phyloP scores from a whole-genome alignment of 2,113 vertebrate genomes.

The Cheilinus undulatus region DNA sequence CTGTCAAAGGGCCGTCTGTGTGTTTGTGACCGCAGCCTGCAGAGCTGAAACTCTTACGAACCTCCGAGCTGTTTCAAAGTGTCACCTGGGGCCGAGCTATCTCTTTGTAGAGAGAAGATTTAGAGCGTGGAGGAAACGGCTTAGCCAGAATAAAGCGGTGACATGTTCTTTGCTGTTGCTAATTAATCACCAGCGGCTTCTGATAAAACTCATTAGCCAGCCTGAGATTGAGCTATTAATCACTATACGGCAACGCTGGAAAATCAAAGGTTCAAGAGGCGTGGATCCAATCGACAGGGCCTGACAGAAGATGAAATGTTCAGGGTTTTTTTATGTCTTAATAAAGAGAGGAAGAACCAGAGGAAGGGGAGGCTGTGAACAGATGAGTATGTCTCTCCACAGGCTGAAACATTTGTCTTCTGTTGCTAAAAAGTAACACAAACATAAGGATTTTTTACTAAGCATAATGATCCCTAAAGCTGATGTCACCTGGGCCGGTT shows the following conservation, averaged over 20 bases:
- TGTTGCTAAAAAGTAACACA: not conserved
- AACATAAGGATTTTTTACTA: no score
- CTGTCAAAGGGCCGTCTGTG: constrained; percentile 9
- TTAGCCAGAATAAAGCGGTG: constrained; percentile 64
- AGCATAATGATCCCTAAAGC: not conserved
- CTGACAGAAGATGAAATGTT: constrained; percentile 14
- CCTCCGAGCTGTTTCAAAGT: constrained; percentile 45
- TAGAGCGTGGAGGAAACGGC: constrained; percentile 53
- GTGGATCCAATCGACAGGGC: constrained; percentile 32
- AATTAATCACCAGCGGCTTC: constrained; percentile 80
- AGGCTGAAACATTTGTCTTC: constrained; percentile 28
- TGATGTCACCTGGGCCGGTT: no score
- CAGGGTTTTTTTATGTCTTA: not conserved
- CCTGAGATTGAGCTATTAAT: constrained; percentile 78
- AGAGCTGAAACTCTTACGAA: constrained; percentile 23
- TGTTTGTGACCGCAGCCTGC: constrained; percentile 27
- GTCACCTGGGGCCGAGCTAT: constrained; percentile 58
- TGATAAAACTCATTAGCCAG: constrained; percentile 81
- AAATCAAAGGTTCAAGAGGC: constrained; percentile 59
- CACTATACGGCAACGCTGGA: constrained; percentile 48
- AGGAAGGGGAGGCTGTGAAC: constrained; percentile 14
- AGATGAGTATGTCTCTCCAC: constrained; percentile 35
- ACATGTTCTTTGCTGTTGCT: constrained; percentile 72
- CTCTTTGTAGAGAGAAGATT: constrained; percentile 38
- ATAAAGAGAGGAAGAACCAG: constrained; percentile 15